phyloP scores from a whole-genome alignment of 2,888 invertebrate genomes.

The Elegia similella region DNA sequence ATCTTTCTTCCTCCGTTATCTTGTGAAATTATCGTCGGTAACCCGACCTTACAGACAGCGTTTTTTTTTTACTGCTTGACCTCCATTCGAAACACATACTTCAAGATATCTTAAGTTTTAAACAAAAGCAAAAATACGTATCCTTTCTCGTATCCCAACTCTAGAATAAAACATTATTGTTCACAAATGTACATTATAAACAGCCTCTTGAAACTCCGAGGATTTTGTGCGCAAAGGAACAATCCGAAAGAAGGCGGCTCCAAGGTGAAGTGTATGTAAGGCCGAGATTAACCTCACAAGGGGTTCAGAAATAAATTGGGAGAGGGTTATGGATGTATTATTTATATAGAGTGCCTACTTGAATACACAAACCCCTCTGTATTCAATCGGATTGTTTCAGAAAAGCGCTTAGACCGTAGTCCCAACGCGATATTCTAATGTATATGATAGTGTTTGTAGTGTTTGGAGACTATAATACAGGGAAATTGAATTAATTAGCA shows the following conservation, averaged over 20 bases:
- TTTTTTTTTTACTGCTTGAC: too few relatives aligned
- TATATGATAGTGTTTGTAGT: too few relatives aligned
- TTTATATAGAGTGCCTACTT: too few relatives aligned
- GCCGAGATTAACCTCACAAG: conserved; percentile 1
- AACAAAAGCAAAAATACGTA: background rate
- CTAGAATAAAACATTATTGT: conserved; percentile 11
- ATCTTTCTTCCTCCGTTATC: too few relatives aligned
- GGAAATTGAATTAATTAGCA: too few relatives aligned
- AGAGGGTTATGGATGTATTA: background rate
- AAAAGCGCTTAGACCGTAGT: background rate
- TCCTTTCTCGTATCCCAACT: background rate
- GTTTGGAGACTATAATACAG: too few relatives aligned
- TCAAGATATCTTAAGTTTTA: too few relatives aligned
- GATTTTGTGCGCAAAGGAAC: conserved; percentile 18
- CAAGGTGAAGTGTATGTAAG: conserved; percentile 8
- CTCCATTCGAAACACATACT: too few relatives aligned
- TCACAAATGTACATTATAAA: conserved; percentile 10
- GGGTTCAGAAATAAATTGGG: conserved; percentile 3
- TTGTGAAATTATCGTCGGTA: too few relatives aligned
- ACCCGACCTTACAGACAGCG: too few relatives aligned
- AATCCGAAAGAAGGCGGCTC: conserved; percentile 22
- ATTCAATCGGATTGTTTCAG: background rate
- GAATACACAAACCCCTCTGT: too few relatives aligned
- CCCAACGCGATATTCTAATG: too few relatives aligned
- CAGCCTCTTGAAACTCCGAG: conserved; percentile 7